Percentiles rank a stretch among this genome's conserved stretches.
These are phyloP conservation scores for Leptopilina drosophilae DNA, from an alignment of 2,888 invertebrate genomes.

Conservation along the genomic window DNA sequence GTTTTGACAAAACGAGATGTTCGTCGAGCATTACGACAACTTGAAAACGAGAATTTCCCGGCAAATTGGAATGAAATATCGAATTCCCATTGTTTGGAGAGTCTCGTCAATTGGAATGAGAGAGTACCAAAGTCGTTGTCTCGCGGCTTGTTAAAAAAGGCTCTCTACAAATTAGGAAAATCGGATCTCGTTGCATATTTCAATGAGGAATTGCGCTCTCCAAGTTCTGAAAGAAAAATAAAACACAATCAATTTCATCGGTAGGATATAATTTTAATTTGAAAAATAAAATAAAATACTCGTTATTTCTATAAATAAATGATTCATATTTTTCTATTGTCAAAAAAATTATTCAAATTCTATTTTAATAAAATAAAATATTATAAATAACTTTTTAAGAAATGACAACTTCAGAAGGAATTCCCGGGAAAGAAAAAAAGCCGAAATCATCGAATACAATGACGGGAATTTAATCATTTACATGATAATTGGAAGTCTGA, in stretches of 20 bases:
- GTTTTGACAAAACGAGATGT: constrained; percentile 4
- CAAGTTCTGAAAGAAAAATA: constrained; percentile 2
- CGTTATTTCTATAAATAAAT: too few species aligned
- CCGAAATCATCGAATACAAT: neutral
- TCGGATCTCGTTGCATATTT: neutral
- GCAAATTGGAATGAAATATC: constrained; percentile 3
- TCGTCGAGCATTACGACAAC: neutral
- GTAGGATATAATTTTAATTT: constrained; percentile 4
- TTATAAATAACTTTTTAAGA: neutral
- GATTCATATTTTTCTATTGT: too few species aligned
- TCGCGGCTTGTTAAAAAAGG: neutral
- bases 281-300: too few species aligned
- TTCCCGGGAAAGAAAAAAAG: neutral
- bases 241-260: neutral
- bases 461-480: neutral
- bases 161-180: constrained; percentile 21
- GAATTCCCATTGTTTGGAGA: neutral
- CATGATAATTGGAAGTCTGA: neutral
- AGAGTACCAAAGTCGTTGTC: neutral
- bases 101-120: constrained; percentile 9
- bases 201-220: neutral
- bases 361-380: neutral
- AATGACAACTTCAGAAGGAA: neutral
- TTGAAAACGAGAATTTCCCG: neutral
- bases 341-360: too few species aligned